phyloP scores from a whole-genome alignment of 2,888 invertebrate species.

The Sicus ferrugineus region DNA sequence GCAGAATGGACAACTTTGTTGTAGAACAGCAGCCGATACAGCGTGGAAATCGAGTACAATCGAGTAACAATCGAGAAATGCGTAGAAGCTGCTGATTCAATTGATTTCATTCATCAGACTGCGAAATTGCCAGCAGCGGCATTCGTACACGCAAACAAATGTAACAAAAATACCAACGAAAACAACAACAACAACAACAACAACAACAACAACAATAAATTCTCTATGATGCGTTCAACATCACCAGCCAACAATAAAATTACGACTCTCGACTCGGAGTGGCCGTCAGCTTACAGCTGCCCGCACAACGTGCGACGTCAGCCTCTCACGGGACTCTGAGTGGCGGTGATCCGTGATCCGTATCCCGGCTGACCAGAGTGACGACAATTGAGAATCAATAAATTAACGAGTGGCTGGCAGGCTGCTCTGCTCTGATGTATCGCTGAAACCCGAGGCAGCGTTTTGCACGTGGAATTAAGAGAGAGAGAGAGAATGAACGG shows the following conservation, averaged over 20 bases:
- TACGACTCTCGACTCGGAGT: too few species aligned
- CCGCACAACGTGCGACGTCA: too few species aligned
- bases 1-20: too few species aligned
- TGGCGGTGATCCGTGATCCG: too few species aligned
- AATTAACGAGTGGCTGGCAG: slow-evolving; percentile 29
- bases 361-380: slow-evolving; percentile 29
- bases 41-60: too few species aligned
- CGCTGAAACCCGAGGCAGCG: slow-evolving; percentile 13
- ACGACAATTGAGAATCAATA: slow-evolving; percentile 36
- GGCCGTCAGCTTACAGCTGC: too few species aligned
- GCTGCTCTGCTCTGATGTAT: too few species aligned
- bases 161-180: background rate
- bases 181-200: background rate
- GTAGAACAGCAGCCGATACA: too few species aligned
- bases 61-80: too few species aligned
- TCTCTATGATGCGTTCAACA: too few species aligned
- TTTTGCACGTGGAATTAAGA: background rate
- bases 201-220: background rate
- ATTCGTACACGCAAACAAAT: background rate
- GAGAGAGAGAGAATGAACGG: background rate
- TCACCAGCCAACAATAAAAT: too few species aligned
- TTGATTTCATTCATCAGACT: slow-evolving; percentile 31
- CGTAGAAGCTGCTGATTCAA: too few species aligned
- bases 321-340: background rate
- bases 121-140: slow-evolving; percentile 15